Evolutionary conservation across 2,113 vertebrate species (phyloP).

Genomic region (Typhlomys cinereus): DNA sequence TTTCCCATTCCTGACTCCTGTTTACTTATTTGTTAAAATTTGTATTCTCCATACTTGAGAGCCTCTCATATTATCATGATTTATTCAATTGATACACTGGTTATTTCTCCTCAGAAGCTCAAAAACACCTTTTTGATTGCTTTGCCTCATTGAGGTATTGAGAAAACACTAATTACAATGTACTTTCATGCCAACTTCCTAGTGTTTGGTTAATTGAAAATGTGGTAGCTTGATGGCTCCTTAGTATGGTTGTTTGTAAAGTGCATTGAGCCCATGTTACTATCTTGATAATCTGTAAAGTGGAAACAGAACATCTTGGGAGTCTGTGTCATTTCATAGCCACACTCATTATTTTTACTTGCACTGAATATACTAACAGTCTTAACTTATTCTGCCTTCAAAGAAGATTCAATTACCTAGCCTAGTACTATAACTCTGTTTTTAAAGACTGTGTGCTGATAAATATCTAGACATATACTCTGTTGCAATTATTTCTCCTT

Average conservation of each 20-base stretch:
- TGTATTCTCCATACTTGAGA: neutral
- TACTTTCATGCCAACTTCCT: neutral
- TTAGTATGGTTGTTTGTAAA: neutral
- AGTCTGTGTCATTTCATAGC: neutral
- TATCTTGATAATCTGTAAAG: neutral
- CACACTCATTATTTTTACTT: neutral
- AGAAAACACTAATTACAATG: slow-evolving; percentile 48
- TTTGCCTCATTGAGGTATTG: slow-evolving; percentile 49
- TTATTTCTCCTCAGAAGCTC: slow-evolving; percentile 26
- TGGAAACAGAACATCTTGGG: neutral
- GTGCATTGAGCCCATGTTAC: neutral
- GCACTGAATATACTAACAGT: neutral
- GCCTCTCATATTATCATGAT: slow-evolving; percentile 15
- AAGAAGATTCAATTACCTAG: neutral
- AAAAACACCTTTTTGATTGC: slow-evolving; percentile 33
- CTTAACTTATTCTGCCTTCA: neutral
- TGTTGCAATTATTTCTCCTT: too few species aligned
- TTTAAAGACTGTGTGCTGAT: neutral
- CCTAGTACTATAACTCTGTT: neutral
- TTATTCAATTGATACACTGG: slow-evolving; percentile 17
- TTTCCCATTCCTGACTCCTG: neutral
- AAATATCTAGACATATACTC: neutral
- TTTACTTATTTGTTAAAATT: neutral
- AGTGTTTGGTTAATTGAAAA: slow-evolving; percentile 44
- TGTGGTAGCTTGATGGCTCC: neutral